Evolutionary conservation across 2,797 vertebrate genomes (phyloP).

Genomic region (Microtus obscurus): DNA sequence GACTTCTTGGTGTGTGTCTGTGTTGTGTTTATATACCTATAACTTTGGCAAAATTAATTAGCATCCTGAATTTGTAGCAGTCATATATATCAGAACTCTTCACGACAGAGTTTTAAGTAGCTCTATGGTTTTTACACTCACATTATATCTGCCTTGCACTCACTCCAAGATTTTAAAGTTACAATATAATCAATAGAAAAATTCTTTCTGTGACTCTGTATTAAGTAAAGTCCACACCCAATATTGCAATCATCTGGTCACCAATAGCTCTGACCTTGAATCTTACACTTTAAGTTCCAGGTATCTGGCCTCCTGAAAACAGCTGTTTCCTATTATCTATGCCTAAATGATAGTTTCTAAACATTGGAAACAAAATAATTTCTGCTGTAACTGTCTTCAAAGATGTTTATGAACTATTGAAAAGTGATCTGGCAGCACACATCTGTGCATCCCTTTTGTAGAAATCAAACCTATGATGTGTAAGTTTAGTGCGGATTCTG

Average conservation of each 20-base stretch:
- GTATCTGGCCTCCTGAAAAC: not conserved
- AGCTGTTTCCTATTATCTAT: no score
- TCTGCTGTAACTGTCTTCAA: fast-evolving
- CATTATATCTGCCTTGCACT: not conserved
- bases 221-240: not conserved
- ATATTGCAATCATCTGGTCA: not conserved
- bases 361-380: not conserved
- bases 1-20: not conserved
- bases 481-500: fast-evolving
- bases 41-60: not conserved
- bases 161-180: not conserved
- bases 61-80: fast-evolving
- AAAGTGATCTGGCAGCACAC: not conserved
- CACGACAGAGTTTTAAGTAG: not conserved
- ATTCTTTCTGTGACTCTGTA: not conserved
- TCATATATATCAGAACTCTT: not conserved
- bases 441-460: not conserved
- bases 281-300: not conserved
- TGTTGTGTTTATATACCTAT: fast-evolving
- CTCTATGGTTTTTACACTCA: fast-evolving
- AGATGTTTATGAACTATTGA: not conserved
- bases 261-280: not conserved
- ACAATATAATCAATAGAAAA: not conserved
- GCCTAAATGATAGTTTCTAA: not conserved
- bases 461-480: not conserved